phyloP scores from a whole-genome alignment of 1,140 invertebrate species.

The Drosophila kikkawai region DNA sequence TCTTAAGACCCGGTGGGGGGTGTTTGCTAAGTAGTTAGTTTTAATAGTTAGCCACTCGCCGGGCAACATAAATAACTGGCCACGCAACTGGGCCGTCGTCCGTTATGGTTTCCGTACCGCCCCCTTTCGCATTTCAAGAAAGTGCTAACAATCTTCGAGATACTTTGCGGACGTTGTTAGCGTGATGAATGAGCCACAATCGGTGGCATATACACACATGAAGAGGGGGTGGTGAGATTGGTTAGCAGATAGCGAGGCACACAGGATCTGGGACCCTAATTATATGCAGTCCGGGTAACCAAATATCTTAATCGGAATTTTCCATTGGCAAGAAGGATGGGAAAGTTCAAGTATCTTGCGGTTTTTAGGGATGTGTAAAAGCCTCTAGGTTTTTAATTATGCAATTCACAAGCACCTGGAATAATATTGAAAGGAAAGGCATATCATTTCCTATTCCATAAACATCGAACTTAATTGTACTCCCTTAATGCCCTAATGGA shows the following conservation, averaged over 20 bases:
- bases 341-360: background rate
- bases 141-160: slow-evolving; percentile 79
- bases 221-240: background rate
- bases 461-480: slow-evolving; percentile 14
- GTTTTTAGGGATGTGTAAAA: background rate
- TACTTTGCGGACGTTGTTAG: slow-evolving; percentile 69
- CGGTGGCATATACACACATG: slow-evolving; percentile 6
- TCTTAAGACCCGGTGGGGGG: background rate
- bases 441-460: slow-evolving; percentile 16
- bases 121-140: slow-evolving; percentile 26
- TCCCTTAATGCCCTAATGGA: slow-evolving; percentile 44
- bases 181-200: slow-evolving; percentile 60
- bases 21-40: slow-evolving; percentile 83
- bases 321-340: background rate
- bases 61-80: slow-evolving; percentile 76
- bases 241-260: background rate
- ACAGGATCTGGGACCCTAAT: slow-evolving; percentile 25
- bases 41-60: slow-evolving; percentile 72
- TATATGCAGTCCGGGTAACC: slow-evolving; percentile 42
- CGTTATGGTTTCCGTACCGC: slow-evolving; percentile 28
- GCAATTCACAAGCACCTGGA: slow-evolving; percentile 4
- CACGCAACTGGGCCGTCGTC: slow-evolving; percentile 39
- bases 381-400: background rate
- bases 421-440: background rate
- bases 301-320: slow-evolving; percentile 40